Base-by-base conservation (phyloP, 2,888 invertebrate species). In the Seira ritae region DNA sequence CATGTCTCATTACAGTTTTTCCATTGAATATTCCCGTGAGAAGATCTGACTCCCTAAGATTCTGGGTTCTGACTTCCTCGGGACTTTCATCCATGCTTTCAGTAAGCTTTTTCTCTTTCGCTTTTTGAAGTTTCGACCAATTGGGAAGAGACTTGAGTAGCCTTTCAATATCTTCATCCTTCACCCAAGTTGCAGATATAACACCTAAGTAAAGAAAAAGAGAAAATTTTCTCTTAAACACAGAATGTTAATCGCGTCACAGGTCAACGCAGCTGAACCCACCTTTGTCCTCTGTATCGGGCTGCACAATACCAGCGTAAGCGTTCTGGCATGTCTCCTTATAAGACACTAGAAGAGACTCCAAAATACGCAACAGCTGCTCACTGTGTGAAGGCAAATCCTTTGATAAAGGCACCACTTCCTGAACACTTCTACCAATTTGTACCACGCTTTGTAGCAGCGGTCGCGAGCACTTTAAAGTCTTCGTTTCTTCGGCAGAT, bases 111-210 rank as follows among this genome's bases (percentile, higher is more conserved):
- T 86, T 85, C 70, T 91, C 23, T 91, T 90, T 87, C 90, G 90
- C 88, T 85, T 89, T 92, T 90, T 94, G 94, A 79, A 95, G 91
- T 90, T 94, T 94, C 68, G 93, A 92, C 95, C 95, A 95, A 89
- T 96, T 96, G 0, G 96, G 96, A 74, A 97, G 91, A 22, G 95
- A 94, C 91, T 96, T 97, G 89, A 98, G 93, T 91, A 98, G 96
- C 75, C 98, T 92, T 90, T 95, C 97, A 84, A 98, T 98, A 90
- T 98, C 98, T 89, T 97, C 97, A 91, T 98, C 98, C 88, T 96
- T 96, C 0, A 98, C 93, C 98, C 98, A 97, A 12, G 95, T 94
- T 0, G 96, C 95, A 89, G 95, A 96, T 88, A 96, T 95, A 81
- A 96, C 94, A 84, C 95, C 80, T 80, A 23, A 2, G 10, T 10